Percentiles rank a stretch among this genome's conserved stretches.
These are phyloP conservation scores for Ameiurus melas DNA, from an alignment of 2,113 vertebrate genomes.

Conservation along the genomic window DNA sequence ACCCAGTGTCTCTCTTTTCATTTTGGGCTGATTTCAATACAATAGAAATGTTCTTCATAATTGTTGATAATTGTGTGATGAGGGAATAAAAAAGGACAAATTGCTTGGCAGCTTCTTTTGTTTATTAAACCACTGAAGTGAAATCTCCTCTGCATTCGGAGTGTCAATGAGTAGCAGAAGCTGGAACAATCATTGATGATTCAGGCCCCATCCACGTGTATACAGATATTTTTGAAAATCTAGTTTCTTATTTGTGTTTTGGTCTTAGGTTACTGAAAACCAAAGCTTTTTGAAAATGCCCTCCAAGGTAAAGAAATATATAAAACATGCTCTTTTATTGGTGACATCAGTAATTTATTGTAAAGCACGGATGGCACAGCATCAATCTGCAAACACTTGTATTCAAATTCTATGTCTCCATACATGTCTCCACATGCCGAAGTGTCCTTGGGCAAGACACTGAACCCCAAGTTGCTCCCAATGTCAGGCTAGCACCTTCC, in stretches of 20 bases:
- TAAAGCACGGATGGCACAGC: background rate
- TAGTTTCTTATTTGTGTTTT: background rate
- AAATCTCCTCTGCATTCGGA: background rate
- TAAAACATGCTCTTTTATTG: background rate
- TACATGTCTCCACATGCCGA: too few relatives aligned
- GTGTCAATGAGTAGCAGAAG: background rate
- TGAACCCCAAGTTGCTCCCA: too few relatives aligned
- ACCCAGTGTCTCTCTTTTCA: too few relatives aligned
- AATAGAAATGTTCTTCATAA: background rate
- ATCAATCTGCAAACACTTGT: background rate
- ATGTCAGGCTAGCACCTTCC: too few relatives aligned
- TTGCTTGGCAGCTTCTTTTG: conserved; percentile 12
- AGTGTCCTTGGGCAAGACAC: too few relatives aligned
- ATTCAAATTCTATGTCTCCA: background rate
- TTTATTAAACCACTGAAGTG: conserved; percentile 5
- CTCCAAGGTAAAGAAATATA: background rate
- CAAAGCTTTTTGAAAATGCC: background rate
- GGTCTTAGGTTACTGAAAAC: background rate
- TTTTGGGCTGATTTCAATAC: background rate
- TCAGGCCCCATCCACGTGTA: background rate
- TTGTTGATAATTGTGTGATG: background rate
- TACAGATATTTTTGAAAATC: background rate
- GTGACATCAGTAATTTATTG: background rate
- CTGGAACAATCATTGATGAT: background rate
- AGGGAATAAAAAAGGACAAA: background rate